A percentile compares a stretch with the other conserved stretches of the same genome.
Evolutionary conservation across 2,113 vertebrate species (phyloP).

Genomic region (Centropristis striata): DNA sequence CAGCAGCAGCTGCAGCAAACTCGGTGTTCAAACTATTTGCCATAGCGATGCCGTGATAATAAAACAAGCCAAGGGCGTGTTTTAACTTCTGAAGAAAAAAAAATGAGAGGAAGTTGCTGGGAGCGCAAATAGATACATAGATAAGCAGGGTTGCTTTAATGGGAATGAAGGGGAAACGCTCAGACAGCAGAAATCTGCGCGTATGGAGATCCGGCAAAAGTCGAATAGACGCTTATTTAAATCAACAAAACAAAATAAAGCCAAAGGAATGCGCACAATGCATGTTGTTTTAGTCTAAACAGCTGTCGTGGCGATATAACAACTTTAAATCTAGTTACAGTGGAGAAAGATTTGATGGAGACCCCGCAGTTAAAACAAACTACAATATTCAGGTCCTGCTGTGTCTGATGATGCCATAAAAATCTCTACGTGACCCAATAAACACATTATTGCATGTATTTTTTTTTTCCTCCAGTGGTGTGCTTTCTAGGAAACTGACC

Average conservation of each 20-base stretch:
- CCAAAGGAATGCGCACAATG: not conserved
- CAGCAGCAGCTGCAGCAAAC: conserved; percentile 44
- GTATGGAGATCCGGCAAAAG: conserved; percentile 46
- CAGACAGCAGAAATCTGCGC: conserved; percentile 56
- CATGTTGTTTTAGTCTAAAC: not conserved
- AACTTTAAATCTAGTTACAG: conserved; percentile 58
- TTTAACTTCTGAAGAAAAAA: conserved; percentile 82
- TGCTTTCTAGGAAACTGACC: conserved; percentile 15
- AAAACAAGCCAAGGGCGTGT: conserved; percentile 74
- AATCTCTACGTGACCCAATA: not conserved
- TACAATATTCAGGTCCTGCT: not conserved
- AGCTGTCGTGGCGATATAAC: not conserved
- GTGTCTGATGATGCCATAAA: not conserved
- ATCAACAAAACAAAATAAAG: not conserved
- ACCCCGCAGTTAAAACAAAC: not conserved
- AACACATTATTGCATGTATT: not conserved
- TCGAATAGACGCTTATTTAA: conserved; percentile 5
- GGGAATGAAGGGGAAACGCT: conserved; percentile 48
- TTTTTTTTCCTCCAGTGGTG: not conserved
- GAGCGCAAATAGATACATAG: conserved; percentile 77
- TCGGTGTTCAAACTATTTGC: conserved; percentile 60
- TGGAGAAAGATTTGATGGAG: not conserved
- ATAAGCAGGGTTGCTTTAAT: conserved; percentile 63
- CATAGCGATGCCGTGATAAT: conserved; percentile 79
- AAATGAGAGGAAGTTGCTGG: conserved; percentile 79